Evolutionary conservation across 2,797 vertebrate genomes (phyloP), one percentile per base, ranked within the genome.

Genomic region (Poecilia picta): DNA sequence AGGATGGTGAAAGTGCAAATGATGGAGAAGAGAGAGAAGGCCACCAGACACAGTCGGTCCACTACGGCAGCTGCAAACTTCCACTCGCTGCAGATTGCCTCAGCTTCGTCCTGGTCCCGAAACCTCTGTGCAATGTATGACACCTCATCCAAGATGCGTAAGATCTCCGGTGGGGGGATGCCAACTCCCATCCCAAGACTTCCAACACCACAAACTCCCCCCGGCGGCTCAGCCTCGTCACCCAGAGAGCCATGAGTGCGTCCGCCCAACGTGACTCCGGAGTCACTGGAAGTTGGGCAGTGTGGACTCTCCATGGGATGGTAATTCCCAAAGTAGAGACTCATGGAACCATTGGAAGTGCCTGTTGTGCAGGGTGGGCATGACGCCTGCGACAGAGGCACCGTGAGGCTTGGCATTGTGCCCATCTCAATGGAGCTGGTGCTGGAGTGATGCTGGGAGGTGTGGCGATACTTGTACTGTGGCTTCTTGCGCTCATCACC

Each of bases 41-140:
- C 96, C 90, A 98, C 96, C 79, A 98, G 95, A 81, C 97, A 98
- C 59, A 98, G 94, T 15, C 97, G 96, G 92, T 98, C 97, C 87
- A 98, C 96, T 64, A 98, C 97, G 0, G 97, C 97, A 0, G 97
- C 97, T 0, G 97, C 97, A 85, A 98, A 98, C 90, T 98, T 98
- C 97, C 97, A 98, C 89, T 98, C 97, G 6, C 97, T 96, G 90
- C 97, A 97, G 89, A 98, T 92, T 31, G 95, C 97, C 85, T 97
- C 97, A 0, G 95, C 96, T 88, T 97, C 94, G 2, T 97, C 97
- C 89, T 97, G 97, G 71, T 96, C 97, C 74, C 97, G 95, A 88
- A 98, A 98, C 11, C 96, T 94, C 86, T 91, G 96, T 5, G 97
- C 96, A 36, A 98, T 97, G 93, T 97, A 98, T 3, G 96, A 95